These are phyloP conservation scores for Carterocephalus palaemon DNA, from an alignment of 2,888 invertebrate species.

Conservation along the genomic window DNA sequence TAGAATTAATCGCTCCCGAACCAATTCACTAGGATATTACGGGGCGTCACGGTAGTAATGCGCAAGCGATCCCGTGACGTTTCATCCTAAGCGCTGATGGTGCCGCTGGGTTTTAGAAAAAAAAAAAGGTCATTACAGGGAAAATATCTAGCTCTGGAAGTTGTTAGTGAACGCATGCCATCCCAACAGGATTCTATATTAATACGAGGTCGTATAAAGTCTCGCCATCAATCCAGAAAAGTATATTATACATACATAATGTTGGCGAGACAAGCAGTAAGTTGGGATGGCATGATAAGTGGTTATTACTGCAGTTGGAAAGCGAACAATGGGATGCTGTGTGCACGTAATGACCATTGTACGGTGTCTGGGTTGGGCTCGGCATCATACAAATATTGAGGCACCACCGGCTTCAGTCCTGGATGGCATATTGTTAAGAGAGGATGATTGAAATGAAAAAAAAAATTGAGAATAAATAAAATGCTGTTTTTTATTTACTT, in stretches of 20 bases:
- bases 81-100: too few relatives aligned
- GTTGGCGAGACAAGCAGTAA: not conserved
- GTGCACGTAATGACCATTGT: constrained; percentile 20
- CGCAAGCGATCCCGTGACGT: too few relatives aligned
- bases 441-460: not conserved
- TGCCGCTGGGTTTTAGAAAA: not conserved
- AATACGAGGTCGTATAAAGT: constrained; percentile 6
- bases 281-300: not conserved
- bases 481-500: not conserved
- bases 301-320: constrained; percentile 17
- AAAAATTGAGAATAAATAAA: not conserved
- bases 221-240: constrained; percentile 3
- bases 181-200: not conserved
- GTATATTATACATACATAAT: constrained; percentile 11
- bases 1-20: too few relatives aligned
- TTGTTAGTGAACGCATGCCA: not conserved
- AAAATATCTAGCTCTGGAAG: not conserved
- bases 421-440: not conserved
- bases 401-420: not conserved
- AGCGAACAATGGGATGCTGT: constrained; percentile 21
- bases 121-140: not conserved
- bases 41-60: too few relatives aligned
- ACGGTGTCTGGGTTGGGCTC: constrained; percentile 21
- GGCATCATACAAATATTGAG: not conserved
- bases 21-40: too few relatives aligned